Conservation (phyloP, 2,797 vertebrate genomes). For the Labroides dimidiatus region DNA sequence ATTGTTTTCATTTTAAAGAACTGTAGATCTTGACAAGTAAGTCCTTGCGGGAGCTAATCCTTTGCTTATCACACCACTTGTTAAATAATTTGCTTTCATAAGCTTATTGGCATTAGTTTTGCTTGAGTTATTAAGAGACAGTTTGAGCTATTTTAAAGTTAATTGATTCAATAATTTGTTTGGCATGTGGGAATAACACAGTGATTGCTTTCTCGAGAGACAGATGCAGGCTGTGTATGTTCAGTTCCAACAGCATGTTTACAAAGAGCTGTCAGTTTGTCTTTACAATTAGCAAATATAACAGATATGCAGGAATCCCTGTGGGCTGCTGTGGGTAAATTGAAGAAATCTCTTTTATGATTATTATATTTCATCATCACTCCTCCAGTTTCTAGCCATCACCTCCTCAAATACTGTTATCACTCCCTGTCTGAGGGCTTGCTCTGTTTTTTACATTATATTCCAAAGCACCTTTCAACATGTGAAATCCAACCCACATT, state of each 20-base stretch:
- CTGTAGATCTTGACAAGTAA: not conserved
- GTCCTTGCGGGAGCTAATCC: not conserved
- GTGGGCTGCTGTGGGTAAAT: not conserved
- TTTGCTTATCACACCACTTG: not conserved
- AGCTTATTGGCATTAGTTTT: not conserved
- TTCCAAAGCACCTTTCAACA: slow-evolving; percentile 42
- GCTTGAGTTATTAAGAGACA: not conserved
- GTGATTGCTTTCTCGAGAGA: not conserved
- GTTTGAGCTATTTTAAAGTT: slow-evolving; percentile 2
- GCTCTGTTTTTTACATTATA: slow-evolving; percentile 16
- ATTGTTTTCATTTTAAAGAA: no score
- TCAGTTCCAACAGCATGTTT: slow-evolving; percentile 35
- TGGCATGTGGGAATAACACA: slow-evolving; percentile 5
- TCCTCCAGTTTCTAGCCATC: not conserved
- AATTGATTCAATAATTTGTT: slow-evolving; percentile 18
- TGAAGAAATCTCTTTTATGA: slow-evolving; percentile 41
- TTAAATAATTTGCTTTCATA: not conserved
- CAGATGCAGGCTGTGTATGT: not conserved
- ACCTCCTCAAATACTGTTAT: slow-evolving; percentile 15
- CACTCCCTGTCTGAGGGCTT: slow-evolving; percentile 17
- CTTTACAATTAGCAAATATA: slow-evolving; percentile 43
- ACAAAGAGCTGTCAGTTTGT: slow-evolving; percentile 32
- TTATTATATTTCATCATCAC: slow-evolving; percentile 32
- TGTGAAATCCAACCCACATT: slow-evolving; percentile 32
- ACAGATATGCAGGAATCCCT: slow-evolving; percentile 23